Evolutionary conservation across 2,113 vertebrate genomes (phyloP), one percentile per base, ranked within the genome.

Genomic region (Epinephelus lanceolatus): DNA sequence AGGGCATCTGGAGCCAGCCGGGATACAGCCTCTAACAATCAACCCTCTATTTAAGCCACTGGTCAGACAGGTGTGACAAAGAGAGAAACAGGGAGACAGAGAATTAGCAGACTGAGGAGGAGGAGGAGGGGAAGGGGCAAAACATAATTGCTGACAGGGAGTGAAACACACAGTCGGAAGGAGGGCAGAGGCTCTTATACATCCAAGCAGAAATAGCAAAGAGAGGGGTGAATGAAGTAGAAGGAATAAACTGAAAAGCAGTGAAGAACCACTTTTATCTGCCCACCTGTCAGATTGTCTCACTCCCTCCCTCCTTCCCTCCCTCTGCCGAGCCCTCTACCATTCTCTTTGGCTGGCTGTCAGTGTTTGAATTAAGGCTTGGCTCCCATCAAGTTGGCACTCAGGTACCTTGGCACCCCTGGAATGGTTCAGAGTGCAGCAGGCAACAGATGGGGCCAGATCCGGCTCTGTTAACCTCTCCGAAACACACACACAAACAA

Each of bases 371-470:
- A 89, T 89, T 74, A 75, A 62, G 21, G 49, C 70, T 86, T 83
- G 81, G 83, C 79, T 75, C 55, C 18, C 68, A 80, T 53, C 27
- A 25, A 2, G 45, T 71, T 89, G 92, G 80, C 85, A 69, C n/a
- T 23, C 51, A 5, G 37, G 51, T 62, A 81, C 56, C 40, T 87
- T 78, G 89, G 80, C 81, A 80, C 51, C 40, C 15, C 62, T 61
- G 71, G 66, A 79, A 74, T 74, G 82, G 56, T 78, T 42, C 66
- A 51, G 60, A 66, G 76, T 53, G 78, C 80, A 86, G 5, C 23
- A n/a, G 47, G 86, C 80, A 78, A 76, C 90, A 92, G 90, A 92
- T 83, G 89, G 89, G 33, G 25, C 25, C 14, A 47, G 27, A 62
- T 76, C 55, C 13, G 45, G 21, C 59, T 83, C 81, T 68, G 85